Evolutionary conservation across 2,888 invertebrate genomes (phyloP), one percentile per base, ranked within the genome.

Genomic region (Xylocampa areola): DNA sequence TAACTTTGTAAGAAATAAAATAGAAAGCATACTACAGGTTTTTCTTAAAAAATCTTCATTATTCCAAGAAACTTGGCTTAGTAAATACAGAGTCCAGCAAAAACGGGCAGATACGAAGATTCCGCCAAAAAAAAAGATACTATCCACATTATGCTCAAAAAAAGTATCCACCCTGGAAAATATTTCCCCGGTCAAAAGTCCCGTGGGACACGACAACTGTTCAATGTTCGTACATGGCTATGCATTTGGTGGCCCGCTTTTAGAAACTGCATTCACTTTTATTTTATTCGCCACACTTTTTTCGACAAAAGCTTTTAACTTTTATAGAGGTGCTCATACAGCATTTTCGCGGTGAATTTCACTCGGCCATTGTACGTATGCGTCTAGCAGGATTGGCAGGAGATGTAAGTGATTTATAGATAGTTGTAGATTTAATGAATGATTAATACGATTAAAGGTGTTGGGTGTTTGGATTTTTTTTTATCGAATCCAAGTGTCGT

Each of bases 291-390:
- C 68, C 69, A 77, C 77, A 82, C 77, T 89, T 89, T 90, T 92
- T 92, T 89, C 78, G 78, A 83, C 85, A 82, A 91, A 91, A 90
- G 91, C 92, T 92, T 91, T 92, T 91, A 92, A 90, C 89, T 89
- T 91, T 91, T 88, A 88, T 88, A 81, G 81, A 84, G 82, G 82
- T 85, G 82, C 83, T 84, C 83, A 84, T 87, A 86, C 81, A 81
- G 80, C 79, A 85, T 86, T 91, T 87, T 84, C 76, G 81, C 79
- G 81, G 85, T 79, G 81, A 82, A 84, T 86, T 86, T 84, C 71
- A 72, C 61, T 68, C 72, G 13, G 45, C 35, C 37, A 47, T 39
- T 63, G 25, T 75, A 75, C 75, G 32, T n/a, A n/a, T n/a, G 27
- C 43, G 58, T 51, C 32, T 41, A 40, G 29, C 4, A 17, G 6